Evolutionary conservation across 1,140 invertebrate genomes (phyloP).

Genomic region (Monochamus saltuarius): DNA sequence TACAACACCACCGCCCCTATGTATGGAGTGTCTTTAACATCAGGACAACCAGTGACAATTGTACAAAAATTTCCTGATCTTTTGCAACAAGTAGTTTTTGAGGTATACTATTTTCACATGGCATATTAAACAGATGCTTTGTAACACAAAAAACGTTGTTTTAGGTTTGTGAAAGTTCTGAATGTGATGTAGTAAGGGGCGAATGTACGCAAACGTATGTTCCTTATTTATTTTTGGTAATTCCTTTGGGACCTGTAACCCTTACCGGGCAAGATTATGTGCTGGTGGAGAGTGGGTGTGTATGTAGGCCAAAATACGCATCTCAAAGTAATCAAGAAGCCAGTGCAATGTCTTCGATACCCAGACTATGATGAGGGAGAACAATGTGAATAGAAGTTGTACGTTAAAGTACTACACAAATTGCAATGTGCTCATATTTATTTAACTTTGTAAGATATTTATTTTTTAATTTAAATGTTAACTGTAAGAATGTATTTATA

Average conservation of each 20-base stretch:
- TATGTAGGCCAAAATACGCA: constrained; percentile 82
- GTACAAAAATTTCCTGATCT: constrained; percentile 93
- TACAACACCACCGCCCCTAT: constrained; percentile 92
- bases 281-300: constrained; percentile 87
- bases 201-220: constrained; percentile 91
- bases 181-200: constrained; percentile 84
- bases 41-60: constrained; percentile 88
- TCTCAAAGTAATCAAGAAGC: constrained; percentile 54
- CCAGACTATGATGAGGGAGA: constrained; percentile 30
- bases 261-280: constrained; percentile 91
- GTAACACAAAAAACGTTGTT: too few relatives aligned
- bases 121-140: too few relatives aligned
- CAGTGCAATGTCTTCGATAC: constrained; percentile 46
- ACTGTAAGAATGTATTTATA: not conserved
- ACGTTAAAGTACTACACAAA: not conserved
- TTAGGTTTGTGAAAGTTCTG: constrained; percentile 57
- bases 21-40: constrained; percentile 89
- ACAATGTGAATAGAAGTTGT: not conserved
- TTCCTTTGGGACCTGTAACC: constrained; percentile 86
- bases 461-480: constrained; percentile 1
- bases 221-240: constrained; percentile 86
- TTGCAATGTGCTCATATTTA: constrained; percentile 14
- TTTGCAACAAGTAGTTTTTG: constrained; percentile 90
- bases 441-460: constrained; percentile 12
- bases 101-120: too few relatives aligned